These are phyloP conservation scores for Trissoscelio sp. DNA, from an alignment of 2,888 invertebrate species.

Conservation along the genomic window DNA sequence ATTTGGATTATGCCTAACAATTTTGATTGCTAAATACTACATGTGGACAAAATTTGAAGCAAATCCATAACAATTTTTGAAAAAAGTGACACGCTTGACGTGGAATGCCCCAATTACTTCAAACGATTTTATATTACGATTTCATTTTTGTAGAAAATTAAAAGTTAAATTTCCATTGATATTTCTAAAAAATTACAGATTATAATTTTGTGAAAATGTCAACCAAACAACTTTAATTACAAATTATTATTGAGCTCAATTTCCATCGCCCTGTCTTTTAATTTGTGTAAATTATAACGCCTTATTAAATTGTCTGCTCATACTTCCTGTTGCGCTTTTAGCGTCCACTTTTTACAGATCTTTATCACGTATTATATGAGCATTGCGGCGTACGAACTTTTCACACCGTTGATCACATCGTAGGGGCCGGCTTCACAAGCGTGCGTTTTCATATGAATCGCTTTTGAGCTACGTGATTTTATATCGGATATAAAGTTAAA, in stretches of 20 bases:
- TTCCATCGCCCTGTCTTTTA: constrained; percentile 31
- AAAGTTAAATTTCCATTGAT: neutral
- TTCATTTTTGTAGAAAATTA: too few species aligned
- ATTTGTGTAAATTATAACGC: constrained; percentile 48
- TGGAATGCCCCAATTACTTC: too few species aligned
- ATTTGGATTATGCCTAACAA: too few species aligned
- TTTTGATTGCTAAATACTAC: too few species aligned
- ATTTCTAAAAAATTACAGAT: neutral
- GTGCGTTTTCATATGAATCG: constrained; percentile 17
- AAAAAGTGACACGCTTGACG: too few species aligned
- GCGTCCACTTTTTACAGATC: constrained; percentile 37
- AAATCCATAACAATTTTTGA: too few species aligned
- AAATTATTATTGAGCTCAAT: constrained; percentile 32
- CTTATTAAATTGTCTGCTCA: constrained; percentile 35
- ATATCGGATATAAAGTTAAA: constrained; percentile 29
- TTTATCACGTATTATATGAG: constrained; percentile 39
- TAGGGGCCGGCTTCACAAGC: neutral
- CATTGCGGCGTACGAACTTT: constrained; percentile 26
- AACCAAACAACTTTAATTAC: constrained; percentile 7
- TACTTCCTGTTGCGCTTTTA: constrained; percentile 47
- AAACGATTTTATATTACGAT: too few species aligned
- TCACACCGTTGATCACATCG: constrained; percentile 46
- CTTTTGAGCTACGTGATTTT: constrained; percentile 21
- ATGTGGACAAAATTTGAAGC: too few species aligned
- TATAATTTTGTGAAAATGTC: neutral